Percentiles rank a stretch among this genome's conserved stretches.
Evolutionary conservation across 2,797 vertebrate species (phyloP).

Genomic region (Limosa lapponica): DNA sequence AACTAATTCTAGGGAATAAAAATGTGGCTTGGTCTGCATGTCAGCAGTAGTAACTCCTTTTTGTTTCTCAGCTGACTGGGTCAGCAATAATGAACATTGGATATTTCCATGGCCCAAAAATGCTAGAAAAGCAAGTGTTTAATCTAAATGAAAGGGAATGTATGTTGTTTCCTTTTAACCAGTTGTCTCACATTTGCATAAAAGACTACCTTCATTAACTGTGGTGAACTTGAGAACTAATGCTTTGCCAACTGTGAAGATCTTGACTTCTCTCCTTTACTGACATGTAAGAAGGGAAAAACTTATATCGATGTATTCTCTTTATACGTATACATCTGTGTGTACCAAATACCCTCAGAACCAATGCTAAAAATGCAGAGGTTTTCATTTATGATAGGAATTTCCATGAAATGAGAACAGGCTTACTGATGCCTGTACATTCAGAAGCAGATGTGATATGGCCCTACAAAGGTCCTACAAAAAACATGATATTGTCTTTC

Average conservation of each 20-base stretch:
- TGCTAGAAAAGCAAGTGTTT: background rate
- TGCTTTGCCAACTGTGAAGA: background rate
- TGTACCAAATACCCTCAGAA: background rate
- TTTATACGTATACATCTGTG: background rate
- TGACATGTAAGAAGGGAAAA: background rate
- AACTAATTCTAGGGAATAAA: background rate
- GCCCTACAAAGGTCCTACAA: background rate
- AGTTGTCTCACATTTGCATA: background rate
- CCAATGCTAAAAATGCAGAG: background rate
- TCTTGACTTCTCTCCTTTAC: background rate
- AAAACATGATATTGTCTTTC: background rate
- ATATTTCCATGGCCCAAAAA: background rate
- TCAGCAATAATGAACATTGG: background rate
- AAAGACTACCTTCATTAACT: background rate
- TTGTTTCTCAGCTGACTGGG: background rate
- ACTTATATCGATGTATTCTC: background rate
- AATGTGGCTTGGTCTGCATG: background rate
- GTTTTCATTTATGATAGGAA: background rate
- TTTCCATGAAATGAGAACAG: background rate
- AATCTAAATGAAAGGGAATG: background rate
- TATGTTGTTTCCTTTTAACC: background rate
- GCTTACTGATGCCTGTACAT: background rate
- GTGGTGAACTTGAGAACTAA: background rate
- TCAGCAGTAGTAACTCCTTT: background rate
- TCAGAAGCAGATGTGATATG: rapidly evolving